Conservation (phyloP, 2,888 invertebrate genomes). For the Psylliodes chrysocephalus region DNA sequence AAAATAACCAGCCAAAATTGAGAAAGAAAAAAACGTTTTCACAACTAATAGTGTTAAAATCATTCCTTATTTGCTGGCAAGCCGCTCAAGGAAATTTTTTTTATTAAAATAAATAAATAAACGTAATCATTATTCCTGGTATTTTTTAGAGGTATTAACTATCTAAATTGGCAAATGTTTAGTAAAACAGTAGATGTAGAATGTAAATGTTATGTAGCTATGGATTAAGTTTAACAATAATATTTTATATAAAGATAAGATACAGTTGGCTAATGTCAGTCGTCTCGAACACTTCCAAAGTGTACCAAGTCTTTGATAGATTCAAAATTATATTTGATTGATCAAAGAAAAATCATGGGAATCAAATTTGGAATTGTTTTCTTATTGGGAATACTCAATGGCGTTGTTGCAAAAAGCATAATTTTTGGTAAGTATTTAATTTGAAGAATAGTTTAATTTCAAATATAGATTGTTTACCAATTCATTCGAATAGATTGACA, state of each 20-base stretch:
- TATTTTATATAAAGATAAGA: slow-evolving; percentile 14
- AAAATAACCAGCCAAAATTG: too few relatives aligned
- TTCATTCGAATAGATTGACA: too few relatives aligned
- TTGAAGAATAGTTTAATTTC: too few relatives aligned
- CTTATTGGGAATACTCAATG: not conserved
- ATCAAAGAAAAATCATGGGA: slow-evolving; percentile 8
- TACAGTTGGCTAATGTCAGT: not conserved
- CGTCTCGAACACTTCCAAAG: not conserved
- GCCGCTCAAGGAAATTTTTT: too few relatives aligned
- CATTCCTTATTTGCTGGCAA: too few relatives aligned
- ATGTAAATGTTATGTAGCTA: not conserved
- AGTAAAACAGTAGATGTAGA: not conserved
- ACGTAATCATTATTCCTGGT: not conserved
- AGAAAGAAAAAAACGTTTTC: too few relatives aligned
- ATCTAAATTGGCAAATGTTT: not conserved
- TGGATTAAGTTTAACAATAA: slow-evolving; percentile 3
- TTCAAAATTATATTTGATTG: slow-evolving; percentile 14
- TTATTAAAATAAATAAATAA: too few relatives aligned
- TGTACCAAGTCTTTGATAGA: slow-evolving; percentile 3
- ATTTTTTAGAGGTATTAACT: not conserved
- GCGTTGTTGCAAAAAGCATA: not conserved
- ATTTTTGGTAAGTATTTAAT: slow-evolving; percentile 5
- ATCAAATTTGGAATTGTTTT: not conserved
- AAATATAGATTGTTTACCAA: too few relatives aligned
- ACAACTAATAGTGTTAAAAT: too few relatives aligned